Conservation (phyloP, 2,888 invertebrate genomes). For the Atrina japonica region DNA sequence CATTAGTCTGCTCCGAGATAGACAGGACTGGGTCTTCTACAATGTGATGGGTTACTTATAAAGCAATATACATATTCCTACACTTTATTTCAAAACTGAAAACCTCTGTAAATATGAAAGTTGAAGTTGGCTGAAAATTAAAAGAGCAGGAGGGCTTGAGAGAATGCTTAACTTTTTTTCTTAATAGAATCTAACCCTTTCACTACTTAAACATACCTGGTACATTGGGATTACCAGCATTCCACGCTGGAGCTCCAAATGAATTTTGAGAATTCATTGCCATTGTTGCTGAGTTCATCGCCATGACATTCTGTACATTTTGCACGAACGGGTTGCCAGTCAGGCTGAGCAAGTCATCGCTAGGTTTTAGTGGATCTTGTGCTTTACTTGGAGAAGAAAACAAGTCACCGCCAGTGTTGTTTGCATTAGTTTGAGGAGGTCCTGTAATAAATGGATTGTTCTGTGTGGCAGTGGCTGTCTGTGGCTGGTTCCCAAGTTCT, state of each 20-base stretch:
- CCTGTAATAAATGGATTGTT: constrained; percentile 65
- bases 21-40: no score
- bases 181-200: no score
- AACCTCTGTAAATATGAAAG: no score
- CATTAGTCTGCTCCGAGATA: no score
- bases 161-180: no score
- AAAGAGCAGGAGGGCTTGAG: no score
- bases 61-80: no score
- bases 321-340: constrained; percentile 92
- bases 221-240: constrained; percentile 32
- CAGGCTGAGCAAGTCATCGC: constrained; percentile 93
- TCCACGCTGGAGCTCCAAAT: constrained; percentile 60
- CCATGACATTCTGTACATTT: constrained; percentile 75
- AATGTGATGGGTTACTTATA: no score
- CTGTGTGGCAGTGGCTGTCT: constrained; percentile 43
- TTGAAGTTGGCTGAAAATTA: no score
- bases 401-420: constrained; percentile 51
- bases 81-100: no score
- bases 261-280: constrained; percentile 52
- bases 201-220: constrained; percentile 37
- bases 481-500: constrained; percentile 58
- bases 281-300: constrained; percentile 57
- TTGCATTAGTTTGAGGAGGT: constrained; percentile 46
- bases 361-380: constrained; percentile 84
- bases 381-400: constrained; percentile 47